These are phyloP conservation scores for Alces alces DNA, from an alignment of 2,113 vertebrate genomes.

Conservation along the genomic window DNA sequence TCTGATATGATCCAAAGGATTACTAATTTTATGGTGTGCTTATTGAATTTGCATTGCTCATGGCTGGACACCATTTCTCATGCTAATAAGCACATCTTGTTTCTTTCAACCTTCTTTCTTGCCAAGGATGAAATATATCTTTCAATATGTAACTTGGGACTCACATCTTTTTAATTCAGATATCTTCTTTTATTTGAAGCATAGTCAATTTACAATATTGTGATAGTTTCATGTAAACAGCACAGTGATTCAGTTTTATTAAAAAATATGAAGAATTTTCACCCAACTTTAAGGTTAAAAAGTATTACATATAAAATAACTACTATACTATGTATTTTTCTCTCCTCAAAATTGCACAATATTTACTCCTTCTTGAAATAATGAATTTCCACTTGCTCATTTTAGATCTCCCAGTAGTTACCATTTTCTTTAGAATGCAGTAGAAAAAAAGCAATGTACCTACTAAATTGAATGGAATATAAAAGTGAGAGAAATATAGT, in stretches of 20 bases:
- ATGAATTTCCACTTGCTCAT: not conserved
- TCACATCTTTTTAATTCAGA: not conserved
- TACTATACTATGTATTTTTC: not conserved
- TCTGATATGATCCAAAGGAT: no score
- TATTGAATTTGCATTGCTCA: not conserved
- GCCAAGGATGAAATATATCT: not conserved
- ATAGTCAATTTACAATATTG: not conserved
- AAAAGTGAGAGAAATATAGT: not conserved
- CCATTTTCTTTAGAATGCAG: not conserved
- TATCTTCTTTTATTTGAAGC: not conserved
- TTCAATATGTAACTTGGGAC: not conserved
- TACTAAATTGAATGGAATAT: not conserved
- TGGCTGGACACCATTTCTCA: not conserved
- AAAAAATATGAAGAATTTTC: not conserved
- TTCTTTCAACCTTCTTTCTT: not conserved
- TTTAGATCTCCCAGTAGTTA: not conserved
- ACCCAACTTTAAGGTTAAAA: not conserved
- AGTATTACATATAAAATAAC: not conserved
- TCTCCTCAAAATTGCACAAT: not conserved
- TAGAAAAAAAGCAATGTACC: not conserved
- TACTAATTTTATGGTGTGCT: not conserved
- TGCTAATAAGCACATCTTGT: not conserved
- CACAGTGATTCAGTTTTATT: not conserved
- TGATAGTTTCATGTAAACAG: not conserved
- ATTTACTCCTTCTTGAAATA: not conserved